phyloP scores from a whole-genome alignment of 2,888 invertebrate genomes.

The Entomobrya multifasciata region DNA sequence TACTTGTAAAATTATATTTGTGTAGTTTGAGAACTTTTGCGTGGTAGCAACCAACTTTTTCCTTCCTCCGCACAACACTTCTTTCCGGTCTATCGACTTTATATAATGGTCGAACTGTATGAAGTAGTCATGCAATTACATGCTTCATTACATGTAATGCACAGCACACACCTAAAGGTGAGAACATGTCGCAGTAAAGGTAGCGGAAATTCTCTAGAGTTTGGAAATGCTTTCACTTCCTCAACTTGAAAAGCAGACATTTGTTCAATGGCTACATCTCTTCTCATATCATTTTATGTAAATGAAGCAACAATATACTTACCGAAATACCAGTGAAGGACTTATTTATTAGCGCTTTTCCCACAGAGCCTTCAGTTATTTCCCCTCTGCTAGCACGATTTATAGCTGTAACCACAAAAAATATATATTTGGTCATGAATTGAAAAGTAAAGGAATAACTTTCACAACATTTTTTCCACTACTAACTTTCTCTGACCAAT shows the following conservation, averaged over 20 bases:
- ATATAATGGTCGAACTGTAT: background rate
- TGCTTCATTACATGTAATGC: slow-evolving; percentile 21
- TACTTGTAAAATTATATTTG: too few species aligned
- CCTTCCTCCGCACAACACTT: background rate
- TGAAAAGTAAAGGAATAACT: background rate
- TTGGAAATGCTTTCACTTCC: background rate
- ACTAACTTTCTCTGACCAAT: background rate
- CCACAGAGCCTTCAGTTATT: background rate
- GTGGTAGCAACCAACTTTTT: background rate
- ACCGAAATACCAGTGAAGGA: slow-evolving; percentile 38
- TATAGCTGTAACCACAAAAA: slow-evolving; percentile 10
- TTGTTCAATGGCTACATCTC: too few species aligned
- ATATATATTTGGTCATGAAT: background rate
- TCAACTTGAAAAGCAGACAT: too few species aligned
- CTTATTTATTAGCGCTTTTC: background rate
- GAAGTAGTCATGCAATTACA: slow-evolving; percentile 47
- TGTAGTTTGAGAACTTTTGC: too few species aligned
- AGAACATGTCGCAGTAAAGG: background rate
- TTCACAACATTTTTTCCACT: background rate
- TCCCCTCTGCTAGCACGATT: background rate
- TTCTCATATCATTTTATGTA: too few species aligned
- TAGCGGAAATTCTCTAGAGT: background rate
- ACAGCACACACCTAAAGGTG: background rate
- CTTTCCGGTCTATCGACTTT: slow-evolving; percentile 20
- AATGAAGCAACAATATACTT: slow-evolving; percentile 10